These are phyloP conservation scores for Coptodon bakossiorum DNA, from an alignment of 2,113 vertebrate genomes.

Conservation along the genomic window DNA sequence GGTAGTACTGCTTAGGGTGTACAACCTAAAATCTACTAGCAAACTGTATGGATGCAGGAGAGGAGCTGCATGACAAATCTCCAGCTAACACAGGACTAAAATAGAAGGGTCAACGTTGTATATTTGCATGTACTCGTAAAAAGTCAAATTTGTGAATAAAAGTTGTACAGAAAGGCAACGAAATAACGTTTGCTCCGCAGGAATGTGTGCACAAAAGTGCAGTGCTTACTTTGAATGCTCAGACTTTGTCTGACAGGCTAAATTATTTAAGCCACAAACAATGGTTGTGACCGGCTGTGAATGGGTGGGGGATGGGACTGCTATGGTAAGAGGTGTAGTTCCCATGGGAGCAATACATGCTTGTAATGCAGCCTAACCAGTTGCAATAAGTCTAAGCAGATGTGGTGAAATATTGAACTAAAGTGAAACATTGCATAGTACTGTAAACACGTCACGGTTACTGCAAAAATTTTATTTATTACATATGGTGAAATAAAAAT, in stretches of 20 bases:
- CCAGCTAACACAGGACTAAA: neutral
- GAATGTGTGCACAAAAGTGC: neutral
- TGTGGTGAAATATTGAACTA: neutral
- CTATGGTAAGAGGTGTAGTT: neutral
- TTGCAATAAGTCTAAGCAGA: neutral
- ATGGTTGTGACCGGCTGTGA: neutral
- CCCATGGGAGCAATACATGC: neutral
- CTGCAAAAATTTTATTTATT: neutral
- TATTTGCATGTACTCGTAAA: slow-evolving; percentile 24
- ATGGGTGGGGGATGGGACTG: neutral
- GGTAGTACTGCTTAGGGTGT: neutral
- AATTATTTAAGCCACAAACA: slow-evolving; percentile 59
- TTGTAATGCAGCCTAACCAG: neutral
- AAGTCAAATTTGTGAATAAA: slow-evolving; percentile 10
- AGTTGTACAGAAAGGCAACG: neutral
- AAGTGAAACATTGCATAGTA: neutral
- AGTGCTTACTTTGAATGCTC: neutral
- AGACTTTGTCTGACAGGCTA: neutral
- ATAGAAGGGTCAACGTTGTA: slow-evolving; percentile 1
- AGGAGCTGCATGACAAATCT: neutral
- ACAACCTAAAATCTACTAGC: neutral
- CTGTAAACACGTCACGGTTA: neutral
- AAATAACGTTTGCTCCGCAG: neutral
- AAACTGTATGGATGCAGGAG: neutral
- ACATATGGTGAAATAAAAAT: neutral